A percentile compares a stretch with the other conserved stretches of the same genome.
phyloP scores from a whole-genome alignment of 2,888 invertebrate genomes.

The Dolichomitus sp. region DNA sequence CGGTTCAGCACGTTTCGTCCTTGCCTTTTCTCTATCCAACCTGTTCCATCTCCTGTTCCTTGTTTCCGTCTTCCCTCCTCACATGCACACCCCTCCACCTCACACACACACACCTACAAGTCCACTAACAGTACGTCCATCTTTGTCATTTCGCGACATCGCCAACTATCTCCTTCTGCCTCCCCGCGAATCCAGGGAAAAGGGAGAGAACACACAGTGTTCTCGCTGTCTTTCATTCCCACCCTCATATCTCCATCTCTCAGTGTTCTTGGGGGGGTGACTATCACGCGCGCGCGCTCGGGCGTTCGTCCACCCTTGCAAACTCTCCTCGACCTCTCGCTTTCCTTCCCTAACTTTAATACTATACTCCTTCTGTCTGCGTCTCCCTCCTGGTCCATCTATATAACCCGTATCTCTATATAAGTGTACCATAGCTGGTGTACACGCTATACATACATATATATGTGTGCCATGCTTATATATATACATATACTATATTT shows the following conservation, averaged over 20 bases:
- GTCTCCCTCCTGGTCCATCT: conserved; percentile 47
- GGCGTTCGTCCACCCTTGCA: conserved; percentile 50
- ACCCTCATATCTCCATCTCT: conserved; percentile 32
- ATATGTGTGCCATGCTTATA: background rate
- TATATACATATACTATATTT: conserved; percentile 2
- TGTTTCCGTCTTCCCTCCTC: background rate
- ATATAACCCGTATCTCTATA: conserved; percentile 38
- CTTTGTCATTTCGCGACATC: conserved; percentile 51
- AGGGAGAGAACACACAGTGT: conserved; percentile 24
- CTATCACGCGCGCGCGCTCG: background rate
- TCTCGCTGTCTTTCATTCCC: conserved; percentile 55
- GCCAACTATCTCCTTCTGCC: conserved; percentile 24
- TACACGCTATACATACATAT: background rate
- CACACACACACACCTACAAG: background rate
- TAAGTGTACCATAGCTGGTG: background rate
- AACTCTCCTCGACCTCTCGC: conserved; percentile 58
- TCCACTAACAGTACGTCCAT: background rate
- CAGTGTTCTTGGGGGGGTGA: conserved; percentile 28
- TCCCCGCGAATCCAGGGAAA: conserved; percentile 5
- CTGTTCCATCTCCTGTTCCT: conserved; percentile 42
- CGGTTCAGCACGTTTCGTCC: conserved; percentile 67
- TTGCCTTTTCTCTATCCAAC: conserved; percentile 65
- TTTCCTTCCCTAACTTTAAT: conserved; percentile 52
- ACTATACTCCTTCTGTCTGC: conserved; percentile 35
- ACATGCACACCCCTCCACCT: background rate